A percentile compares a stretch with the other conserved stretches of the same genome.
These are phyloP conservation scores for Mercenaria mercenaria DNA, from an alignment of 1,140 invertebrate genomes.

Conservation along the genomic window DNA sequence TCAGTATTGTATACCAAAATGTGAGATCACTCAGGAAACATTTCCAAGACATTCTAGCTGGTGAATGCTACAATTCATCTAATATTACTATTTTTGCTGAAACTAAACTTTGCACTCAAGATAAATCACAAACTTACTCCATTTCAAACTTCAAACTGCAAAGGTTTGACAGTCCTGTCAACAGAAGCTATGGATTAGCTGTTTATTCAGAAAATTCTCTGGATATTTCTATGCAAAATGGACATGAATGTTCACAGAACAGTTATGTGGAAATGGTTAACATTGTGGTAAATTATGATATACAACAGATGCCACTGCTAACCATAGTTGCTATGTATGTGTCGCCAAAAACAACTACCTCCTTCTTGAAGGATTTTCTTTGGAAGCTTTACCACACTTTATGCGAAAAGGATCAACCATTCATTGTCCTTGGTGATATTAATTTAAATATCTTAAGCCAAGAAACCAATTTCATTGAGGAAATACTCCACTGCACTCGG, in stretches of 20 bases:
- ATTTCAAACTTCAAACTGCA: background rate
- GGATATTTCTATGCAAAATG: background rate
- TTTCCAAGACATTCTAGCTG: background rate
- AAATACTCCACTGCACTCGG: no score
- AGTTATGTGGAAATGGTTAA: background rate
- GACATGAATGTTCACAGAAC: background rate
- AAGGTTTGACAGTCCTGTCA: background rate
- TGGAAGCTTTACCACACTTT: background rate
- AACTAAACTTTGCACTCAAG: background rate
- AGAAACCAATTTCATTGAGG: no score
- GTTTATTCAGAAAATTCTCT: background rate
- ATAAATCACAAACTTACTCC: background rate
- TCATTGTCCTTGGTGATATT: background rate
- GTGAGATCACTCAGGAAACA: background rate
- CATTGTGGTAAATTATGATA: background rate
- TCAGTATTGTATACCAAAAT: background rate
- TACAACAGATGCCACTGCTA: background rate
- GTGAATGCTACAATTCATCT: background rate
- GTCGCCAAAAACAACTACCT: background rate
- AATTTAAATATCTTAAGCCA: background rate
- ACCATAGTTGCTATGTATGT: background rate
- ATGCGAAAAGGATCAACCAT: background rate
- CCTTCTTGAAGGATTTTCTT: background rate
- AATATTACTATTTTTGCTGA: background rate
- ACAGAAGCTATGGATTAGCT: background rate